phyloP scores from a whole-genome alignment of 2,113 vertebrate genomes.

The Microtus montanus region DNA sequence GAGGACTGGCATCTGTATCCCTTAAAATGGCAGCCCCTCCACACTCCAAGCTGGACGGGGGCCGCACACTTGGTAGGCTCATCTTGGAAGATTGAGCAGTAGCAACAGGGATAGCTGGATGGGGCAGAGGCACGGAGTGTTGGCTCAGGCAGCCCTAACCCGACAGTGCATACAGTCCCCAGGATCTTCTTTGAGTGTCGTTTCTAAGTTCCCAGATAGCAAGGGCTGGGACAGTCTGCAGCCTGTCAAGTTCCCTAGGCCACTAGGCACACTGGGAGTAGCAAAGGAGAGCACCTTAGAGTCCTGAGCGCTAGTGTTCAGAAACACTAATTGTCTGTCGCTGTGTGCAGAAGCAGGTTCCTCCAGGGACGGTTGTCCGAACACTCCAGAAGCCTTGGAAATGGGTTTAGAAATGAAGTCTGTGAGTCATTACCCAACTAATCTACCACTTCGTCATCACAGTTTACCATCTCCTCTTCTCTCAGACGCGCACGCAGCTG shows the following conservation, averaged over 20 bases:
- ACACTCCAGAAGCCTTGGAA: neutral
- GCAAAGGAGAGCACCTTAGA: neutral
- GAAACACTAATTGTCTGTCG: neutral
- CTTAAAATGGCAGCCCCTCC: neutral
- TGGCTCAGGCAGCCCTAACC: neutral
- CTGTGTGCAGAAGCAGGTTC: neutral
- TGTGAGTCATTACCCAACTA: neutral
- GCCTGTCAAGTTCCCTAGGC: neutral
- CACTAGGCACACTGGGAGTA: neutral
- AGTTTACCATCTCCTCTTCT: neutral
- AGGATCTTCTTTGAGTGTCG: neutral
- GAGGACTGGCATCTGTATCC: neutral
- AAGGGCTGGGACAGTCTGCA: neutral
- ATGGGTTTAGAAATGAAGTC: constrained; percentile 1
- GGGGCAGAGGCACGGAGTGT: fast-evolving
- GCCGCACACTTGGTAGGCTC: neutral
- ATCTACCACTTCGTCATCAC: neutral
- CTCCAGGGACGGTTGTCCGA: neutral
- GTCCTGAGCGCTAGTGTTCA: neutral
- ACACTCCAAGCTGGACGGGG: neutral
- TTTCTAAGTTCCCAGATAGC: neutral
- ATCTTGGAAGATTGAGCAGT: neutral
- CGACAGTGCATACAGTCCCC: neutral
- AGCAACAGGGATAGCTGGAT: neutral
- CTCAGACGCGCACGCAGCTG: neutral